Base-by-base conservation (phyloP, 2,797 vertebrate genomes). In the Channa striata region DNA sequence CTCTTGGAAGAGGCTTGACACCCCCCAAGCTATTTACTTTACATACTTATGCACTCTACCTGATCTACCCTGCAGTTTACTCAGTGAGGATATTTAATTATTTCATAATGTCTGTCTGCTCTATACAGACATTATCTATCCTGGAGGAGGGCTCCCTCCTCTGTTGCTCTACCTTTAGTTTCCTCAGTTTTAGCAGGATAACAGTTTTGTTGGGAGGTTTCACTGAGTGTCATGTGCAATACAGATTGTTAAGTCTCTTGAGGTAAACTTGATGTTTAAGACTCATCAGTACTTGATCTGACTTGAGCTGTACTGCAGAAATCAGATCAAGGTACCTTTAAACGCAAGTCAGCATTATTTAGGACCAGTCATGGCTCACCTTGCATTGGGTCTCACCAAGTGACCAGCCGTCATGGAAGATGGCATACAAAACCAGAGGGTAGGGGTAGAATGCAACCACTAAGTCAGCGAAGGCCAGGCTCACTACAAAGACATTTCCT, bases 401-500 rank as follows among this genome's bases (percentile, higher is more conserved):
- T 0, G 91, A 92, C 96, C 96, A 97, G 77, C 95, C 94, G 0
- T 96, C 94, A 33, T 92, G 93, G 89, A 96, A 95, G 84, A 96
- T 94, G 60, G 95, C 95, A 19, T 94, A 83, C 16, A 96, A 91
- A 64, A 95, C 94, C 77, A 97, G 86, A 0, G 95, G 95, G 67
- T 95, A 97, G 0, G 96, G 96, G 62, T 96, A 97, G 85, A 96
- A 94, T 59, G 96, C 96, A 68, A 96, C 95, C 77, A 94, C 90
- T 80, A 97, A 85, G 84, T 97, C 96, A 47, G 96, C 96, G 44
- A 96, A 80, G 0, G 96, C 96, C 81, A 97, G 91, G 79, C 93
- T 97, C 82, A 96, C 96, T 80, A 97, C 93, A 86, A 97, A 96
- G 7, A 93, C 94, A 4, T 97, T 97, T 86, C 96, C 96, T 96